Base-by-base conservation (phyloP, 2,113 vertebrate genomes). In the Lophochroa leadbeateri region DNA sequence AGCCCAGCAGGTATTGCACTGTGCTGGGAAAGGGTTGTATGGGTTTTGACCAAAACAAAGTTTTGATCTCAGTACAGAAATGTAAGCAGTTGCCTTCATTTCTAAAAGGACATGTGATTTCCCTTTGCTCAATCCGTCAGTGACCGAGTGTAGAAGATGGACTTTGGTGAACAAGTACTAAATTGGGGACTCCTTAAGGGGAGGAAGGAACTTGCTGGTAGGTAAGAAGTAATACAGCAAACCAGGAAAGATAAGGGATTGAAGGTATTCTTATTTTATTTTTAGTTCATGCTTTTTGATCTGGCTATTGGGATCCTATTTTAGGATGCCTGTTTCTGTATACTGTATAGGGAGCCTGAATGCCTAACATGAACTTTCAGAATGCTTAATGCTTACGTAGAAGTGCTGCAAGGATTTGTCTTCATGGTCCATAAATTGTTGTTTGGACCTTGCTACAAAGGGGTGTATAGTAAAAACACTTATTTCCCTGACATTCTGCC, bases 91-190 rank as follows among this genome's bases (percentile, higher is more conserved):
- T 75, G 17, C 17, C 57, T 35, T 76, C 67, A 19, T 76, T 90
- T 80, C 31, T 72, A 15, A 71, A 69, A 68, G 29, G 15, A 28
- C 7, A 13, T 3, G 4, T 63, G 11, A 47, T 41, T 49, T 19
- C 23, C 13, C 10, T 69, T 61, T 93, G 25, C 7, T 93, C 86
- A 71, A 80, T 68, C 6, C 24, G 14, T 71, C 28, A 72, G 28
- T 53, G 31, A 55, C 29, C 0, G 1, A 76, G 17, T 4, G 1
- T 5, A 23, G 39, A 35, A 76, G 21, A 11, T 58, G 4, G 43
- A 37, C 17, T 81, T 85, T 23, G 46, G 43, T 10, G 64, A 86
- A 15, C 23, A 72, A 50, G 8, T 74, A 7, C 37, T 57, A 70
- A 15, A 10, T 0, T 77, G 20, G 4, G 10, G 10, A 11, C 28